Percentiles rank a stretch among this genome's conserved stretches.
Evolutionary conservation across 1,140 invertebrate species (phyloP).

Genomic region (Antheraea mylitta): DNA sequence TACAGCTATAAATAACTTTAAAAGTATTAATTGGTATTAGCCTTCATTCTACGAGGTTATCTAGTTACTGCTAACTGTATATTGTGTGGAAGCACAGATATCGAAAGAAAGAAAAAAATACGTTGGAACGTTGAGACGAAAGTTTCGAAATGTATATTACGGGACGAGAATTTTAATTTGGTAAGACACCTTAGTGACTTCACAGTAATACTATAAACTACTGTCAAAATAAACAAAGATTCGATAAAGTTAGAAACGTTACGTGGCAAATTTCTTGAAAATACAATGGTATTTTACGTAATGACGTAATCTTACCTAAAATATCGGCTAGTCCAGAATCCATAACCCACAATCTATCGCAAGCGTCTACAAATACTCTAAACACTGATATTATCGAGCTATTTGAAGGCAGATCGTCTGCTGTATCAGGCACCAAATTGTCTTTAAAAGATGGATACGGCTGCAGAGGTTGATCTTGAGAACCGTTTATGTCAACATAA

Average conservation of each 20-base stretch:
- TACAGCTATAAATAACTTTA: too few relatives aligned
- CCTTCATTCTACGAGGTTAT: too few relatives aligned
- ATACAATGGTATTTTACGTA: background rate
- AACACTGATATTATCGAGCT: constrained; percentile 83
- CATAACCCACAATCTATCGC: constrained; percentile 87
- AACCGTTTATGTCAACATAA: constrained; percentile 80
- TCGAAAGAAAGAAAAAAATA: too few relatives aligned
- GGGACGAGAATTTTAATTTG: too few relatives aligned
- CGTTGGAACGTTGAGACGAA: too few relatives aligned
- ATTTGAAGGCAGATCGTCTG: constrained; percentile 73
- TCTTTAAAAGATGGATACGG: constrained; percentile 85
- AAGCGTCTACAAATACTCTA: constrained; percentile 82
- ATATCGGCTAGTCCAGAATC: constrained; percentile 88
- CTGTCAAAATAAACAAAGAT: too few relatives aligned
- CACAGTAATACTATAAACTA: too few relatives aligned
- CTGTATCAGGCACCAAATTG: constrained; percentile 79
- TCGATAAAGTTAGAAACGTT: background rate
- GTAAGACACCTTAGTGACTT: too few relatives aligned
- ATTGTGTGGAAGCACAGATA: too few relatives aligned
- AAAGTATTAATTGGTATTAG: too few relatives aligned
- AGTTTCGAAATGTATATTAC: too few relatives aligned
- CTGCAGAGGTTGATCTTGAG: constrained; percentile 81
- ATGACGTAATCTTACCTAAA: constrained; percentile 71
- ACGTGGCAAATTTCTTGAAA: background rate
- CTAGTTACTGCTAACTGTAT: too few relatives aligned